phyloP scores from a whole-genome alignment of 2,113 vertebrate genomes.

The Ochotona princeps region DNA sequence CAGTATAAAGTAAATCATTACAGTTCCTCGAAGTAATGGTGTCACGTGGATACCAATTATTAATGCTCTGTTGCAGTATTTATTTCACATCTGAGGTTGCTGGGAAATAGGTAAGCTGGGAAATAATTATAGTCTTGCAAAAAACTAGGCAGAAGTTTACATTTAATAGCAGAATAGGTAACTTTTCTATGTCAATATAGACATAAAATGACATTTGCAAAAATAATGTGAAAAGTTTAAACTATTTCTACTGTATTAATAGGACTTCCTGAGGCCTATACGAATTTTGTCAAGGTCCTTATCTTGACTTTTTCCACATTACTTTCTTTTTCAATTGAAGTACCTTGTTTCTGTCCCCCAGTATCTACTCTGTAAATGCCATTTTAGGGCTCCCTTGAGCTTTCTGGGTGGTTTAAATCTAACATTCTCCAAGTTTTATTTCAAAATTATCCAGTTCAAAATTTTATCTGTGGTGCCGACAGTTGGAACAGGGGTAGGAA shows the following conservation, averaged over 20 bases:
- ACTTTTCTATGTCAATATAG: background rate
- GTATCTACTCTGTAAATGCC: background rate
- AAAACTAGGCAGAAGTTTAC: background rate
- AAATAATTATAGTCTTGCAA: background rate
- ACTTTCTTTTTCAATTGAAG: background rate
- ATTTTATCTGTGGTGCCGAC: no score
- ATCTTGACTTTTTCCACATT: background rate
- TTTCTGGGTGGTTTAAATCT: background rate
- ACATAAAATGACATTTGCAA: constrained; percentile 8
- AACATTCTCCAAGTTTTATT: background rate
- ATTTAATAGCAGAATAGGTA: constrained; percentile 1
- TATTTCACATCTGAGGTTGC: background rate
- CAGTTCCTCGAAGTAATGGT: constrained; percentile 48
- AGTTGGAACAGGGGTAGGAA: no score
- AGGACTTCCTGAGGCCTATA: background rate
- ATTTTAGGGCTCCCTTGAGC: background rate
- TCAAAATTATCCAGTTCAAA: background rate
- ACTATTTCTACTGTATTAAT: background rate
- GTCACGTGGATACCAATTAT: constrained; percentile 34
- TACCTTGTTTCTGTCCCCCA: background rate
- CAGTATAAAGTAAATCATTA: constrained; percentile 30
- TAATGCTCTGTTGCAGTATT: background rate
- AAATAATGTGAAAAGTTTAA: background rate
- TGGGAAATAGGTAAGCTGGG: background rate
- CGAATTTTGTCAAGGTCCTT: background rate